Percentiles rank a stretch among this genome's conserved stretches.
Conservation (phyloP, 2,888 invertebrate species). For the Paralinhomoeus sp. region DNA sequence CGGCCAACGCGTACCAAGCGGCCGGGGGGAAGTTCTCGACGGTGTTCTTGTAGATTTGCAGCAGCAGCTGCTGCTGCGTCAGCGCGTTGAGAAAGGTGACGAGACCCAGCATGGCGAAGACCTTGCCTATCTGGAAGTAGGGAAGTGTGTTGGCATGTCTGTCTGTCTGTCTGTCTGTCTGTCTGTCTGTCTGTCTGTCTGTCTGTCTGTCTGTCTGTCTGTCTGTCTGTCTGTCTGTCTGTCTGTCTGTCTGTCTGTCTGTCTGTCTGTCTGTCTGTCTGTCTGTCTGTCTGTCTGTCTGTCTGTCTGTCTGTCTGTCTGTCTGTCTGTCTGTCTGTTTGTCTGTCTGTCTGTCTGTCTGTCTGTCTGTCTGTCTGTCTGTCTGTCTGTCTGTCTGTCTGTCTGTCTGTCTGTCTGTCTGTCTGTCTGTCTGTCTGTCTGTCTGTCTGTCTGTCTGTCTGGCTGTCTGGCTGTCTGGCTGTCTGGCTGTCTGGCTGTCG, state of each 20-base stretch:
- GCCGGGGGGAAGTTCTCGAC: too few relatives aligned
- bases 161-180: slow-evolving; percentile 6
- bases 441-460: too few relatives aligned
- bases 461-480: too few relatives aligned
- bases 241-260: slow-evolving; percentile 6
- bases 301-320: slow-evolving; percentile 7
- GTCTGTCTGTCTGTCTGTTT: slow-evolving; percentile 6
- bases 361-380: slow-evolving; percentile 5
- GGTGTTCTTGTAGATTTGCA: too few relatives aligned
- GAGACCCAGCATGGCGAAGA: too few relatives aligned
- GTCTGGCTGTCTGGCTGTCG: too few relatives aligned
- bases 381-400: slow-evolving; percentile 6
- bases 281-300: slow-evolving; percentile 3
- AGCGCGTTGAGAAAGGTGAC: too few relatives aligned
- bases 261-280: slow-evolving; percentile 5
- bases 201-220: slow-evolving; percentile 6
- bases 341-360: slow-evolving; percentile 5
- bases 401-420: slow-evolving; percentile 8
- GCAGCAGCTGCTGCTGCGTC: too few relatives aligned
- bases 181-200: slow-evolving; percentile 7
- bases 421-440: slow-evolving; percentile 5
- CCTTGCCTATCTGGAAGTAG: too few relatives aligned
- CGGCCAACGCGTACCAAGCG: too few relatives aligned
- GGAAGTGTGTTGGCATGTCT: too few relatives aligned
- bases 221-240: slow-evolving; percentile 6